These are phyloP conservation scores for Pterobdella sp. DNA, from an alignment of 2,888 invertebrate species.

Conservation along the genomic window DNA sequence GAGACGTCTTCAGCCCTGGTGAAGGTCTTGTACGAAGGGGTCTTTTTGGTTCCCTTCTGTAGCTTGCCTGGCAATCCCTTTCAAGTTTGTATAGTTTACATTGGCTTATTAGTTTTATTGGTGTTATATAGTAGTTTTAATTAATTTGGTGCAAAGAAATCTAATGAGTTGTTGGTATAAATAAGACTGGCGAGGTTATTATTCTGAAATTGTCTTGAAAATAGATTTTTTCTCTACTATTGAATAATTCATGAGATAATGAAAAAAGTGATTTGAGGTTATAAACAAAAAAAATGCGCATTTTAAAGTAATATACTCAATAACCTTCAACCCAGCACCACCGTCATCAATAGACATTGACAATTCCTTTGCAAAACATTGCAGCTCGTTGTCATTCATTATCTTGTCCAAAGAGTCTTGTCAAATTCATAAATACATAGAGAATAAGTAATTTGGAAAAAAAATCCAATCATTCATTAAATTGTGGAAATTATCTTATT, in stretches of 20 bases:
- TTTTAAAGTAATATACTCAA: too few relatives aligned
- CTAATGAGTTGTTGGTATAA: too few relatives aligned
- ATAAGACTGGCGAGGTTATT: too few relatives aligned
- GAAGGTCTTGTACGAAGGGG: constrained; percentile 23
- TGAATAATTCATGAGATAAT: too few relatives aligned
- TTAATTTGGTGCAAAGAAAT: too few relatives aligned
- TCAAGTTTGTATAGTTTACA: neutral
- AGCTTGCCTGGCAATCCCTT: constrained; percentile 39
- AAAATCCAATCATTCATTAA: constrained; percentile 9
- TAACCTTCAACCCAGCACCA: constrained; percentile 45
- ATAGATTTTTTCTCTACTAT: too few relatives aligned
- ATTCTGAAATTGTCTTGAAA: too few relatives aligned
- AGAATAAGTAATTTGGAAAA: neutral
- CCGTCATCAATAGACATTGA: constrained; percentile 41
- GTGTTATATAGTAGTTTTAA: too few relatives aligned
- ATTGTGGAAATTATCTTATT: neutral
- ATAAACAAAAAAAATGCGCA: too few relatives aligned
- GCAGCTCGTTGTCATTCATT: constrained; percentile 41
- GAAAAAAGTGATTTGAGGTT: too few relatives aligned
- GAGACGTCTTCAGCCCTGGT: constrained; percentile 33
- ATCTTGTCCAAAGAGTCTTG: constrained; percentile 45
- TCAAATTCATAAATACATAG: constrained; percentile 23
- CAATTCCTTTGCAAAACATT: constrained; percentile 47
- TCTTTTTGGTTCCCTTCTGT: neutral
- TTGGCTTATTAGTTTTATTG: too few relatives aligned